Evolutionary conservation across 2,113 vertebrate species (phyloP), one percentile per base, ranked within the genome.

Genomic region (Melanostigma gelatinosum): DNA sequence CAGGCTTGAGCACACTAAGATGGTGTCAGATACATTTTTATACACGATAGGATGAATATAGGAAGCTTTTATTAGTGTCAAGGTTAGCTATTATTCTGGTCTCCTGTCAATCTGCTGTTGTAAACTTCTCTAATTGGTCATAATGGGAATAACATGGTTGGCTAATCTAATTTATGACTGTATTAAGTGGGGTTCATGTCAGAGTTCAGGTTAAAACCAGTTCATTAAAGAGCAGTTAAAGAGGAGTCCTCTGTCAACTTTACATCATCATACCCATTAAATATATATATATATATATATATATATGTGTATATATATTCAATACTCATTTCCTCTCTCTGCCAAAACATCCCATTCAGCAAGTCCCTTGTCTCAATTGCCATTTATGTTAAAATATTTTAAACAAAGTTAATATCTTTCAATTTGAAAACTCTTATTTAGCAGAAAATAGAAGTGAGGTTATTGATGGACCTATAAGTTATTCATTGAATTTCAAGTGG

Each of bases 401-500:
- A 66, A 46, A 70, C 24, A 32, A 13, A 61, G 18, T 73, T 62
- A 64, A 70, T 75, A 10, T 79, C 9, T 75, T 44, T 67, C 32
- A 61, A n/a, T 69, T 54, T 60, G 16, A 54, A 22, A 46, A 62
- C 27, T 57, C 4, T 50, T 67, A 42, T 66, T 46, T n/a, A 1
- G 9, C 1, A 15, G 36, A 80, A 54, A 24, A 71, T 71, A 58
- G 10, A 29, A 42, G 6, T 73, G 61, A 61, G 46, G 58, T 62
- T 77, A 82, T 71, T 80, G 74, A 88, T 81, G 36, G 64, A 55
- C 15, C 22, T n/a, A 78, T 91, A 75, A 79, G 40, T 88, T 72
- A 87, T 91, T 90, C 60, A 88, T 73, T 87, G 83, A 81, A 88
- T 85, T 86, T 79, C 61, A 84, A 88, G 75, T 80, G 58, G 46